Conservation (phyloP, 2,888 invertebrate species). For the Thelaira solivaga region DNA sequence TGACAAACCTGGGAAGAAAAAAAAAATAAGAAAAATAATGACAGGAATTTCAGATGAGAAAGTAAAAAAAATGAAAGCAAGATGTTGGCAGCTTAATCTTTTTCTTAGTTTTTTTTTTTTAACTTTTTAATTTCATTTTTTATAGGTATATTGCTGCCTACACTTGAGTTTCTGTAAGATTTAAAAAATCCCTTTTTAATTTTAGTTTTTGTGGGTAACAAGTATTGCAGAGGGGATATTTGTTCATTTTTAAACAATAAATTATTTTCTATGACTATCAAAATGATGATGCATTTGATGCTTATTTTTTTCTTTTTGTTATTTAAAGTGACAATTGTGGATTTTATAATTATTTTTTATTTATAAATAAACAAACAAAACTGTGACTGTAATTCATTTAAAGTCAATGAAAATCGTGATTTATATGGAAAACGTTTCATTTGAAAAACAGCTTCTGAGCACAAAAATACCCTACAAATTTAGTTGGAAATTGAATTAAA, state of each 20-base stretch:
- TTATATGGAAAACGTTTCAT: constrained; percentile 23
- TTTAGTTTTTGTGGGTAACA: not conserved
- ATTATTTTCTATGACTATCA: constrained; percentile 10
- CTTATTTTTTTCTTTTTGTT: no score
- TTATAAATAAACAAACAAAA: constrained; percentile 56
- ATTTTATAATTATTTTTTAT: constrained; percentile 58
- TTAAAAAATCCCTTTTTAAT: constrained; percentile 24
- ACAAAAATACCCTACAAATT: constrained; percentile 9
- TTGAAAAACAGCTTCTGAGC: not conserved
- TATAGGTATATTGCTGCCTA: constrained; percentile 6
- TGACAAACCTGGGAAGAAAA: constrained; percentile 73
- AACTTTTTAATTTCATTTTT: not conserved
- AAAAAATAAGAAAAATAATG: constrained; percentile 15
- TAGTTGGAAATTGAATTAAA: not conserved
- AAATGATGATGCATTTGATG: constrained; percentile 32
- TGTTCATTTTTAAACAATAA: constrained; percentile 15
- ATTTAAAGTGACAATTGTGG: constrained; percentile 29
- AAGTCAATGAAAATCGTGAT: constrained; percentile 59
- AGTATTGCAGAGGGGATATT: constrained; percentile 17
- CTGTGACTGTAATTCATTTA: constrained; percentile 43
- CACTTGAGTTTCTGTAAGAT: no score
- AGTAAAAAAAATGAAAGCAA: constrained; percentile 39
- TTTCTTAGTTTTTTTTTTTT: no score
- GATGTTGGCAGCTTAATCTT: constrained; percentile 25
- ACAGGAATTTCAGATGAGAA: constrained; percentile 45